Percentiles rank a stretch among this genome's conserved stretches.
Conservation (phyloP, 2,797 vertebrate species). For the Poecilia wingei region DNA sequence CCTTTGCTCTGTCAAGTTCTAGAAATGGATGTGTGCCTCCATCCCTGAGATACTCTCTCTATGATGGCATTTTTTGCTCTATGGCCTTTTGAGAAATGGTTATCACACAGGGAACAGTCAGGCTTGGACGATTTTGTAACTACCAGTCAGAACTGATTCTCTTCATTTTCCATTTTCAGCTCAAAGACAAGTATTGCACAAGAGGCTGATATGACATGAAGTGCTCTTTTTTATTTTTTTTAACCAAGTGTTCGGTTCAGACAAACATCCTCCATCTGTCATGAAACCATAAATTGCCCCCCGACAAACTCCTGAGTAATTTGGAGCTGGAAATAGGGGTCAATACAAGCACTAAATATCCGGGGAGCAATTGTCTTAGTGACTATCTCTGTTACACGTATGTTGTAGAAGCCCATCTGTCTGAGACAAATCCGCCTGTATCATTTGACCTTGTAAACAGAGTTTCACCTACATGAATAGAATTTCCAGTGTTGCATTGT, state of each 20-base stretch:
- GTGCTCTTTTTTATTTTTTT: constrained; percentile 5
- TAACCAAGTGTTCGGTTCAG: constrained; percentile 17
- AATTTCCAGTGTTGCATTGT: constrained; percentile 14
- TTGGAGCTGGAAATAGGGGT: constrained; percentile 24
- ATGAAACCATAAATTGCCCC: constrained; percentile 35
- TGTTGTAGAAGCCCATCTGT: constrained; percentile 16
- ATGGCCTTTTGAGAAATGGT: constrained; percentile 46
- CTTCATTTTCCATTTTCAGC: constrained; percentile 37
- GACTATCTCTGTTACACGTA: constrained; percentile 18
- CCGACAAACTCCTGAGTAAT: constrained; percentile 25
- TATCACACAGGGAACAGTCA: constrained; percentile 45
- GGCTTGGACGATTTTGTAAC: constrained; percentile 48
- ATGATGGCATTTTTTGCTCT: constrained; percentile 15
- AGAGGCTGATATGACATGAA: constrained; percentile 19
- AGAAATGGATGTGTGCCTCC: not conserved
- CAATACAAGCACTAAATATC: constrained; percentile 23
- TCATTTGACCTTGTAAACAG: constrained; percentile 26
- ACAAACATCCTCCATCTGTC: constrained; percentile 42
- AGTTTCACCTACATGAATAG: constrained; percentile 24
- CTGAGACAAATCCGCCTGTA: constrained; percentile 23
- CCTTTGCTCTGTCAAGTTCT: constrained; percentile 18
- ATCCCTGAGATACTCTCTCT: constrained; percentile 4
- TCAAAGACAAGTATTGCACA: constrained; percentile 33
- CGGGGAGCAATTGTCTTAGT: constrained; percentile 19
- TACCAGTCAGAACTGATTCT: constrained; percentile 40